A percentile compares a stretch with the other conserved stretches of the same genome.
phyloP scores from a whole-genome alignment of 2,797 vertebrate species.

The Ficedula albicollis region DNA sequence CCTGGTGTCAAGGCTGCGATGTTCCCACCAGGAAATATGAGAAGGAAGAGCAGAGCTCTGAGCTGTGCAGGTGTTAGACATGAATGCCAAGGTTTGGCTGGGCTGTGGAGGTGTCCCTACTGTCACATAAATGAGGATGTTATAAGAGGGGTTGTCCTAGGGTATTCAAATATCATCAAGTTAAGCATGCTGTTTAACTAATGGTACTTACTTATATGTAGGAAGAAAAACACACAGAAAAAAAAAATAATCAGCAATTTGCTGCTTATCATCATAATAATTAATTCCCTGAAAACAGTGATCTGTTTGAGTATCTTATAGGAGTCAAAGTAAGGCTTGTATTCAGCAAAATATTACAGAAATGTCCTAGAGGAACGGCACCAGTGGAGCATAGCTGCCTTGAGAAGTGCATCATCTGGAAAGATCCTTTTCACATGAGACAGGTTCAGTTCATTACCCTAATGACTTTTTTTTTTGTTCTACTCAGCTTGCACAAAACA shows the following conservation, averaged over 20 bases:
- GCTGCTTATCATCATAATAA: background rate
- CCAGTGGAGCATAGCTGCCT: background rate
- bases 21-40: background rate
- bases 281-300: background rate
- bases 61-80: background rate
- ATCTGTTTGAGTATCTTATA: background rate
- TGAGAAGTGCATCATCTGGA: background rate
- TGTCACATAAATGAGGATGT: background rate
- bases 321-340: background rate
- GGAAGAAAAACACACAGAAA: background rate
- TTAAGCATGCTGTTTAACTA: background rate
- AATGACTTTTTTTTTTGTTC: background rate
- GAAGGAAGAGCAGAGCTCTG: background rate
- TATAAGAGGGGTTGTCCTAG: background rate
- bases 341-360: background rate
- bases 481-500: background rate
- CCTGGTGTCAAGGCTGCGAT: background rate
- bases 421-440: background rate
- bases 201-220: background rate
- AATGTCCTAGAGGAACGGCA: background rate
- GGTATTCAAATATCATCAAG: background rate
- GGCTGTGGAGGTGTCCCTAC: background rate
- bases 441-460: background rate
- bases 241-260: background rate
- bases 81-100: background rate